A percentile compares a stretch with the other conserved stretches of the same genome.
These are phyloP conservation scores for Callyntrura sp. DNA, from an alignment of 2,888 invertebrate genomes.

Conservation along the genomic window DNA sequence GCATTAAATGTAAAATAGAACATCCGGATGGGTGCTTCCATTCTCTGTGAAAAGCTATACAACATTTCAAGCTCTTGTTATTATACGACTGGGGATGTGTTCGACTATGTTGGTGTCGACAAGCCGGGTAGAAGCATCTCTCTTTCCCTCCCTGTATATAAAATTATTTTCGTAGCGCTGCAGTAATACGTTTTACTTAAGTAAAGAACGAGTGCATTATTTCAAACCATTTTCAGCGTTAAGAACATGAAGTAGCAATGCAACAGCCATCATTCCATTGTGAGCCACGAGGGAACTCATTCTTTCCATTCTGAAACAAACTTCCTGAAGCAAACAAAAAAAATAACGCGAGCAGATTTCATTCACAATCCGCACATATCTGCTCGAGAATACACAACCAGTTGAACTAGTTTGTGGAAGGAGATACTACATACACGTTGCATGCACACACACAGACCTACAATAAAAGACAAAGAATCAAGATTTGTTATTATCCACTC, in stretches of 20 bases:
- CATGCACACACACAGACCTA: no score
- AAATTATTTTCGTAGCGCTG: background rate
- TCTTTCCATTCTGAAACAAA: slow-evolving; percentile 65
- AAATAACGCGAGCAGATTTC: slow-evolving; percentile 3
- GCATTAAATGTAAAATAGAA: slow-evolving; percentile 66
- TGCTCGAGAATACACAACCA: slow-evolving; percentile 49
- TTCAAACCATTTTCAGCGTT: slow-evolving; percentile 50
- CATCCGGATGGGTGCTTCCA: slow-evolving; percentile 52
- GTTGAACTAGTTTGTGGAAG: slow-evolving; percentile 58
- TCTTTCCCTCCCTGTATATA: no score
- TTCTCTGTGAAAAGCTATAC: background rate
- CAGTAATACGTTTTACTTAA: slow-evolving; percentile 42
- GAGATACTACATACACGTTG: background rate
- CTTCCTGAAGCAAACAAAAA: slow-evolving; percentile 64
- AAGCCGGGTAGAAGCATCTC: background rate
- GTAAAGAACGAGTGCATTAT: slow-evolving; percentile 63
- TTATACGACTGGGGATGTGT: slow-evolving; percentile 13
- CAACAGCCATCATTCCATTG: slow-evolving; percentile 61
- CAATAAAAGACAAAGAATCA: slow-evolving; percentile 3
- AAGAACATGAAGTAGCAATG: slow-evolving; percentile 33
- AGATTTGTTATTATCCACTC: background rate
- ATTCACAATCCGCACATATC: slow-evolving; percentile 20
- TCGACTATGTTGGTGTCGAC: background rate
- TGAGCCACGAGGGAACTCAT: slow-evolving; percentile 67
- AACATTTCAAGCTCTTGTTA: slow-evolving; percentile 29